Evolutionary conservation across 2,797 vertebrate species (phyloP).

Genomic region (Poliocrania exsul): DNA sequence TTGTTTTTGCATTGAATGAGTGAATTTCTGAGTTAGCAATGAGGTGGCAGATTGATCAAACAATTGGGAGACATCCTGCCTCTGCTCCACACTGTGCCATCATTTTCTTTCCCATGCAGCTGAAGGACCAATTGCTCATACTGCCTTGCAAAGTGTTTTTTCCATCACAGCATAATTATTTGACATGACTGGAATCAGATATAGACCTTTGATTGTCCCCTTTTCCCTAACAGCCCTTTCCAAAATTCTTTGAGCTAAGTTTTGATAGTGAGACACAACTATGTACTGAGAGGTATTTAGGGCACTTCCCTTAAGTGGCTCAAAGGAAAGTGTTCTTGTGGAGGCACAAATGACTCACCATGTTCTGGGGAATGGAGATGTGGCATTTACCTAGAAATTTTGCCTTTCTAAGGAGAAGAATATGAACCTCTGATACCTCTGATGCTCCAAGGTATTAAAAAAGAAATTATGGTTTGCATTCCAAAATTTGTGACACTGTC

Average conservation of each 20-base stretch:
- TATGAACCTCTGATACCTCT: background rate
- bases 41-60: background rate
- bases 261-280: background rate
- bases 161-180: background rate
- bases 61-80: background rate
- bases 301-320: background rate
- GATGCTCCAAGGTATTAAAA: background rate
- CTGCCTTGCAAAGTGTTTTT: background rate
- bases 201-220: background rate
- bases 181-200: background rate
- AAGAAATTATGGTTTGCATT: background rate
- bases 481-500: background rate
- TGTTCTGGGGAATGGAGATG: accelerated
- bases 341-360: background rate
- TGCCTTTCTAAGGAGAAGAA: background rate
- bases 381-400: background rate
- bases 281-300: background rate
- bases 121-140: background rate
- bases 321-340: background rate
- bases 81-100: background rate
- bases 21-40: background rate
- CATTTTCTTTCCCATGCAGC: background rate
- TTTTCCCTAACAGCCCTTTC: background rate
- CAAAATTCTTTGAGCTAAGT: background rate
- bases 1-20: background rate